These are phyloP conservation scores for Perdita meconis DNA, from an alignment of 2,888 invertebrate species.

Conservation along the genomic window DNA sequence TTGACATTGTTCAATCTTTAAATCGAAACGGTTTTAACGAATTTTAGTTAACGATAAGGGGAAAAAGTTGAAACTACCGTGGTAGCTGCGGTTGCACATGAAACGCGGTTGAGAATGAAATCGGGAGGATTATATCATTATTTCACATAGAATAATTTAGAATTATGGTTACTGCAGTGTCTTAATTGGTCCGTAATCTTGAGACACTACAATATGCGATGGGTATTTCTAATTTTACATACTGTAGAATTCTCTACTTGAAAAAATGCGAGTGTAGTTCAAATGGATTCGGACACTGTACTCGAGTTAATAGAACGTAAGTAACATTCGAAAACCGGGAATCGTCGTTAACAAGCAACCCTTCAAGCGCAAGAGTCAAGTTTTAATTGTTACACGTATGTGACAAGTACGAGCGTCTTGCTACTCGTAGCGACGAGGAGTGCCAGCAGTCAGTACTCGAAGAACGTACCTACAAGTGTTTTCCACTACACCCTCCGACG, in stretches of 20 bases:
- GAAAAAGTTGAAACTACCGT: background rate
- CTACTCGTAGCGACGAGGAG: constrained; percentile 43
- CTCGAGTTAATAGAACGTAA: background rate
- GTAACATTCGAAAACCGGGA: constrained; percentile 19
- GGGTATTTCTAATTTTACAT: too few relatives aligned
- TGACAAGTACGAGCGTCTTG: constrained; percentile 55
- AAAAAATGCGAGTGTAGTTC: background rate
- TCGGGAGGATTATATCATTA: too few relatives aligned
- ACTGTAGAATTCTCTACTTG: too few relatives aligned
- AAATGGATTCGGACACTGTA: background rate
- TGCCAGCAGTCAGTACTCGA: constrained; percentile 68
- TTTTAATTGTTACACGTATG: constrained; percentile 71
- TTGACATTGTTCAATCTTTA: background rate
- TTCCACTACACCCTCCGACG: constrained; percentile 49
- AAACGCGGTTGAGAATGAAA: background rate
- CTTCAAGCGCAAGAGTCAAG: constrained; percentile 59
- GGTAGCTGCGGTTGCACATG: background rate
- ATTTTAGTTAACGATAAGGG: background rate
- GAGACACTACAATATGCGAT: background rate
- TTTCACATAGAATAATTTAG: too few relatives aligned
- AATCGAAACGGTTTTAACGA: background rate
- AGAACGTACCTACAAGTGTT: constrained; percentile 62
- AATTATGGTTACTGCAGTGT: too few relatives aligned
- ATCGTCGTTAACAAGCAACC: constrained; percentile 41
- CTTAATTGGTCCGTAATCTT: too few relatives aligned